A percentile compares a stretch with the other conserved stretches of the same genome.
Evolutionary conservation across 2,113 vertebrate genomes (phyloP).

Genomic region (Oenanthe oenanthe): DNA sequence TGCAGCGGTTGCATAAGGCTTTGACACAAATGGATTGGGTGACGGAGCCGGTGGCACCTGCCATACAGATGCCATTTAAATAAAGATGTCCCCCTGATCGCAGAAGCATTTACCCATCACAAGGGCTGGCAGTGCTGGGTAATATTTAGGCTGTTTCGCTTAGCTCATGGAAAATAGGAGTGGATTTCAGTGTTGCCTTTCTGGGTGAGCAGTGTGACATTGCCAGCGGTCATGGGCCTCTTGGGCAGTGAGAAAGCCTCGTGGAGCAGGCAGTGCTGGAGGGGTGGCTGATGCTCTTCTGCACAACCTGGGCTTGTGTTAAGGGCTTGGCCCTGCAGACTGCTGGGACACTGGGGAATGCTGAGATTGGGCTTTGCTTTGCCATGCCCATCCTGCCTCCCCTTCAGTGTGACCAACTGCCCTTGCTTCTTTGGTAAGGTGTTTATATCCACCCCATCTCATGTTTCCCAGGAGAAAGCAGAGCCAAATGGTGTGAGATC

Average conservation of each 20-base stretch:
- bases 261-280: not conserved
- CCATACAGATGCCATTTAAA: constrained; percentile 35
- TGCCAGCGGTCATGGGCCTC: not conserved
- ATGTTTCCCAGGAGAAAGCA: not conserved
- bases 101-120: constrained; percentile 21
- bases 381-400: not conserved
- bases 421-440: not conserved
- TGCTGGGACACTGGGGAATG: not conserved
- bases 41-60: constrained; percentile 27
- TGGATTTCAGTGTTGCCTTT: constrained; percentile 59
- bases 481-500: not conserved
- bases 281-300: not conserved
- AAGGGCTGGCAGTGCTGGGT: not conserved
- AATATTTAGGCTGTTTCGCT: constrained; percentile 21
- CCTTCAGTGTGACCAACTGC: not conserved
- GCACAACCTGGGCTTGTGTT: not conserved
- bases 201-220: constrained; percentile 3
- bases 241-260: not conserved
- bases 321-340: not conserved
- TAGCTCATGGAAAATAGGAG: constrained; percentile 55
- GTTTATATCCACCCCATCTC: not conserved
- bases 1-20: not conserved
- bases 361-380: not conserved
- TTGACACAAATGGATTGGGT: not conserved
- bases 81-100: constrained; percentile 26